These are phyloP conservation scores for Styela clava DNA, from an alignment of 23 tunicate genomes.

Conservation along the genomic window DNA sequence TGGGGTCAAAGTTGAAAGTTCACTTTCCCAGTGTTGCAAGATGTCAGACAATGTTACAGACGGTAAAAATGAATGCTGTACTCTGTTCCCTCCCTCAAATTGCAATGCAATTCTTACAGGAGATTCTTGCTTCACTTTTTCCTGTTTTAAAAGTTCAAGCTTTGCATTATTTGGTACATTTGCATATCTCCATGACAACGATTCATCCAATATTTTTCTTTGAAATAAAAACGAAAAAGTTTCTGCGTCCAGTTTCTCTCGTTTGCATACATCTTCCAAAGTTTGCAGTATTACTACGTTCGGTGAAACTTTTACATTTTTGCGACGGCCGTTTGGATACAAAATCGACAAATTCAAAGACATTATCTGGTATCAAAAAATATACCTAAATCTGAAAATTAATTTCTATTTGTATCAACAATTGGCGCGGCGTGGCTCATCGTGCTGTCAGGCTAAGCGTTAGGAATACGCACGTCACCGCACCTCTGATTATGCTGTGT, in stretches of 20 bases:
- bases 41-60: slow-evolving; percentile 22
- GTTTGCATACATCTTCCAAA: slow-evolving; percentile 55
- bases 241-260: slow-evolving; percentile 37
- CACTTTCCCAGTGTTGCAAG: slow-evolving; percentile 32
- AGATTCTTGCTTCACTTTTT: slow-evolving; percentile 1
- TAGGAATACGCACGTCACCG: too few relatives aligned
- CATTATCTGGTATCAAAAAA: too few relatives aligned
- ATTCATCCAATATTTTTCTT: slow-evolving; percentile 37
- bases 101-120: slow-evolving; percentile 67
- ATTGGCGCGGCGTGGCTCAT: too few relatives aligned
- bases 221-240: slow-evolving; percentile 30
- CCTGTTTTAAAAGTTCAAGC: slow-evolving; percentile 36
- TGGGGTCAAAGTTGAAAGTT: slow-evolving; percentile 2
- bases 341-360: slow-evolving; percentile 16
- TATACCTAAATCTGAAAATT: too few relatives aligned
- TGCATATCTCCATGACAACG: slow-evolving; percentile 67
- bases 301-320: slow-evolving; percentile 27
- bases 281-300: slow-evolving; percentile 34
- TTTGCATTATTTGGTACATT: slow-evolving; percentile 82
- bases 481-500: too few relatives aligned
- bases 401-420: too few relatives aligned
- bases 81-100: slow-evolving; percentile 40
- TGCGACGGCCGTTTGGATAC: slow-evolving; percentile 34
- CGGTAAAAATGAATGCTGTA: slow-evolving; percentile 40
- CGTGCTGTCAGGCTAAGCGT: too few relatives aligned